Percentiles rank a stretch among this genome's conserved stretches.
Evolutionary conservation across 2,113 vertebrate species (phyloP).

Genomic region (Fukomys damarensis): DNA sequence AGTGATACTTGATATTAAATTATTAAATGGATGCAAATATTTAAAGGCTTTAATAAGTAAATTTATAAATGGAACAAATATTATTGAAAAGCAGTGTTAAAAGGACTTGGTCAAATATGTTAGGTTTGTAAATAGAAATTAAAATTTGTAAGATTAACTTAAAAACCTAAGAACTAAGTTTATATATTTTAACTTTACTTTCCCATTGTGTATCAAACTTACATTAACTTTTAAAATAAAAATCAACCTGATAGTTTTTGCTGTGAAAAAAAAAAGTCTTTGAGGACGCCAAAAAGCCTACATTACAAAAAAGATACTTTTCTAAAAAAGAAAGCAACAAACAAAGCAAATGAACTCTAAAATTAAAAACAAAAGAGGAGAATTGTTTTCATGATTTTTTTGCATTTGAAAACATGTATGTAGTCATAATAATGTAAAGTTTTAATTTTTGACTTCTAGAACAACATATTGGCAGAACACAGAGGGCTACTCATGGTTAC

Average conservation of each 20-base stretch:
- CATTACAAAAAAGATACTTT: not conserved
- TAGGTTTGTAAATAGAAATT: not conserved
- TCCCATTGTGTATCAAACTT: not conserved
- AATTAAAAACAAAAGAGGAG: not conserved
- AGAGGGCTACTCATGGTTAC: not conserved
- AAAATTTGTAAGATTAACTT: not conserved
- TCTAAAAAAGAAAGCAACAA: not conserved
- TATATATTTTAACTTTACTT: not conserved
- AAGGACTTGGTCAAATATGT: not conserved
- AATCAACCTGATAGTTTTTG: conserved; percentile 13
- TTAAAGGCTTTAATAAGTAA: not conserved
- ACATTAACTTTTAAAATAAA: not conserved
- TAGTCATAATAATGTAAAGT: not conserved
- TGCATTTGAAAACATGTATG: not conserved
- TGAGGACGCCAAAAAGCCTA: not conserved
- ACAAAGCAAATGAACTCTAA: not conserved
- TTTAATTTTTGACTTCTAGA: not conserved
- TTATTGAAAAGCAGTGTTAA: not conserved
- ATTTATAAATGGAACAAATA: not conserved
- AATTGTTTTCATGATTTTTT: not conserved
- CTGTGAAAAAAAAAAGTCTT: not conserved
- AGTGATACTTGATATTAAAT: not conserved
- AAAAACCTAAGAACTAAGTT: not conserved
- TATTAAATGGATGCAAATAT: not conserved
- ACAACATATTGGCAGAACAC: not conserved